Percentiles rank a stretch among this genome's conserved stretches.
Conservation (phyloP, 2,797 vertebrate species). For the Myotis vivesi region DNA sequence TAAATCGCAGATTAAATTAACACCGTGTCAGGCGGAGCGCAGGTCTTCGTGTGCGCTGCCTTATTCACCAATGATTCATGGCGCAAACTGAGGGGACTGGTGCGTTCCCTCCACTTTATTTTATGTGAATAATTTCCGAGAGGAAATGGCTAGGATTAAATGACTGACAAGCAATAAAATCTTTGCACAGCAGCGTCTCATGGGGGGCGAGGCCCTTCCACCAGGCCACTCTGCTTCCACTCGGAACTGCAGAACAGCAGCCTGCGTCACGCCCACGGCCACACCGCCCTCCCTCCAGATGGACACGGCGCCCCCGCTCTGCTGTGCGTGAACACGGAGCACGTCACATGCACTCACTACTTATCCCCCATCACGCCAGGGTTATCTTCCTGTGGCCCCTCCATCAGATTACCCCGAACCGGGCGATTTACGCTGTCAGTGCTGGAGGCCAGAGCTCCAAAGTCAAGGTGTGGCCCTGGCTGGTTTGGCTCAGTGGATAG, state of each 20-base stretch:
- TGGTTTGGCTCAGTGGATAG: no score
- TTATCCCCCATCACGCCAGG: no score
- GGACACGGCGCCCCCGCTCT: rapidly evolving
- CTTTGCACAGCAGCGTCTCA: rapidly evolving
- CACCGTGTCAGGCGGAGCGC: rapidly evolving
- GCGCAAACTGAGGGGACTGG: neutral
- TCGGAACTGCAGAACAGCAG: rapidly evolving
- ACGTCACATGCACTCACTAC: rapidly evolving
- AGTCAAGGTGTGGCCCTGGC: rapidly evolving
- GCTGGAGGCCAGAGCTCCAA: neutral
- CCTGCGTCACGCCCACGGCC: rapidly evolving
- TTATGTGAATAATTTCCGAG: neutral
- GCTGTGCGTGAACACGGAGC: rapidly evolving
- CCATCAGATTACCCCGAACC: rapidly evolving
- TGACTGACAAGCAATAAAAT: rapidly evolving
- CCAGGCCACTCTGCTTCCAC: no score
- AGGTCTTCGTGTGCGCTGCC: rapidly evolving
- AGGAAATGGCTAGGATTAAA: neutral
- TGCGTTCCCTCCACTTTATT: neutral
- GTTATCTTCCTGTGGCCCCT: rapidly evolving
- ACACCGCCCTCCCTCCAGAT: rapidly evolving
- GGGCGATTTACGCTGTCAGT: no score
- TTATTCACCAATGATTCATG: neutral
- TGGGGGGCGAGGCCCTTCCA: rapidly evolving
- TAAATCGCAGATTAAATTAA: neutral